phyloP scores from a whole-genome alignment of 2,113 vertebrate genomes.

The Geothlypis trichas region DNA sequence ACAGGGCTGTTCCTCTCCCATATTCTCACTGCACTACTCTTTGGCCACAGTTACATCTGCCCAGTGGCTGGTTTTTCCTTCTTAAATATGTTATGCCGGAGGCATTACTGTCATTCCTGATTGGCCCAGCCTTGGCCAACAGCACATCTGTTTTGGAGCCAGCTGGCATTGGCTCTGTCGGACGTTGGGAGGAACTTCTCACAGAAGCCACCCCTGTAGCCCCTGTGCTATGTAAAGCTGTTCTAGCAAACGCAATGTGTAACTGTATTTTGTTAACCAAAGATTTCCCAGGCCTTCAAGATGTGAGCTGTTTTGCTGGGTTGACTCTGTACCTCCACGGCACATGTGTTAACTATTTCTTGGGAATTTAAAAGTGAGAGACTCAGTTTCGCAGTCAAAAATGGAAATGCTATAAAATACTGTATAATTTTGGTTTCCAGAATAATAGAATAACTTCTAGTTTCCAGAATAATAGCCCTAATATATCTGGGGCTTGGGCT shows the following conservation, averaged over 20 bases:
- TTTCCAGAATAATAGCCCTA: background rate
- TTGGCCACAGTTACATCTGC: background rate
- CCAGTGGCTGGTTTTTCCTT: background rate
- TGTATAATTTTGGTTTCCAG: background rate
- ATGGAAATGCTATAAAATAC: background rate
- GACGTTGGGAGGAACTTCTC: background rate
- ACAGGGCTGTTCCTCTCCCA: fast-evolving
- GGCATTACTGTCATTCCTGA: background rate
- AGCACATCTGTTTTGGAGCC: fast-evolving
- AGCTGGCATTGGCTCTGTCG: fast-evolving
- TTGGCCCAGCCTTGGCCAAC: background rate
- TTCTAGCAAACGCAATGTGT: background rate
- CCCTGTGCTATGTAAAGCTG: background rate
- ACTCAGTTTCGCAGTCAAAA: background rate
- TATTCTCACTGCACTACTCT: background rate
- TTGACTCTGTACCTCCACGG: background rate
- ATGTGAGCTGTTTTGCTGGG: background rate
- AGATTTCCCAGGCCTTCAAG: background rate
- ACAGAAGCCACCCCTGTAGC: background rate
- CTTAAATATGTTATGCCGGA: background rate
- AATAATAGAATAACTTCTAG: background rate
- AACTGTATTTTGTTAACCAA: background rate
- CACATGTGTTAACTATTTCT: background rate
- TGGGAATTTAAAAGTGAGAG: background rate
- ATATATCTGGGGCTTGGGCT: background rate